A percentile compares a stretch with the other conserved stretches of the same genome.
Conservation (phyloP, 2,113 vertebrate species). For the Copsychus sechellarum region DNA sequence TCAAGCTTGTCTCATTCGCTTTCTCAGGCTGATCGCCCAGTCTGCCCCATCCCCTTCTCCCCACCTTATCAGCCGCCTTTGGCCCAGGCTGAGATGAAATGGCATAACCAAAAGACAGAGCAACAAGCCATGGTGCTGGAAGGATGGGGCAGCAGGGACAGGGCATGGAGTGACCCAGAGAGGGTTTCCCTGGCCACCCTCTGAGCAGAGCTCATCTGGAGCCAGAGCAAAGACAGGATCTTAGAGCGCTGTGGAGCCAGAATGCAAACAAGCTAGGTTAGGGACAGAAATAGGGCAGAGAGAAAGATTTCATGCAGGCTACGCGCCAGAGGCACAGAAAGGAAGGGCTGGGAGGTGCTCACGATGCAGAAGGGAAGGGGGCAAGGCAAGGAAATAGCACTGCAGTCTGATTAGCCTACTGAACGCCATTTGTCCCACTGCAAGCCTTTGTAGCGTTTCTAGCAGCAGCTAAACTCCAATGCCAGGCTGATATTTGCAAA, state of each 20-base stretch:
- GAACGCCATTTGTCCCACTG: background rate
- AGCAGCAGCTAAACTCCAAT: background rate
- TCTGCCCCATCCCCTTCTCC: background rate
- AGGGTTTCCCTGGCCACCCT: background rate
- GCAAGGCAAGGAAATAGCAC: background rate
- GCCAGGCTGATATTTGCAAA: background rate
- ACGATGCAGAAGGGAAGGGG: background rate
- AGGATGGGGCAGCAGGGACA: background rate
- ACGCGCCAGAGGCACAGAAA: background rate
- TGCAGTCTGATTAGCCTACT: background rate
- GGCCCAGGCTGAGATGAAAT: background rate
- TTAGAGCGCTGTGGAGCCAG: background rate
- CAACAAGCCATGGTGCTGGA: background rate
- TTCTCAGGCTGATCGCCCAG: background rate
- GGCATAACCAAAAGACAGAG: background rate
- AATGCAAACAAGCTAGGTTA: constrained; percentile 44
- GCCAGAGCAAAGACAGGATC: background rate
- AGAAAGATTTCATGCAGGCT: constrained; percentile 12
- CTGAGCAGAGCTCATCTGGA: background rate
- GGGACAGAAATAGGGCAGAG: constrained; percentile 50
- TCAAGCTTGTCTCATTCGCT: background rate
- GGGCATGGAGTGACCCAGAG: background rate
- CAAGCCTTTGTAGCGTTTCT: background rate
- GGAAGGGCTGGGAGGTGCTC: background rate
- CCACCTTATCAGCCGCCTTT: background rate